Conservation (phyloP, 1,140 invertebrate species). For the Leguminivora glycinivorella region DNA sequence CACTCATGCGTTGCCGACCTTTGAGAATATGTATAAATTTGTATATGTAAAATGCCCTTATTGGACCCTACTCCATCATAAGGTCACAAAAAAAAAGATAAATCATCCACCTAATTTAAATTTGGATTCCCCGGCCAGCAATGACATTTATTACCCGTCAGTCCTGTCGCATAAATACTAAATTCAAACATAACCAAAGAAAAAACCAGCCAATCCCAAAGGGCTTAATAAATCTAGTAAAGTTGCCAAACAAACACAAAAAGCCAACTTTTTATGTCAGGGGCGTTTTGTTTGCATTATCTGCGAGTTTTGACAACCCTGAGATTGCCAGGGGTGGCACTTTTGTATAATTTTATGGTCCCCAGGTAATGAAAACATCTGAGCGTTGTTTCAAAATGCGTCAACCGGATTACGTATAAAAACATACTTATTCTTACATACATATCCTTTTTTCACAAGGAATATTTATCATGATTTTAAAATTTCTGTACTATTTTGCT, state of each 20-base stretch:
- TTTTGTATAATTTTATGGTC: constrained; percentile 7
- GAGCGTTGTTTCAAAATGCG: neutral
- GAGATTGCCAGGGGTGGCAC: constrained; percentile 12
- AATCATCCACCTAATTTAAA: neutral
- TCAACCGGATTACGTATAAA: neutral
- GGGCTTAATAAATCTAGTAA: constrained; percentile 12
- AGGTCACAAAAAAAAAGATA: constrained; percentile 20
- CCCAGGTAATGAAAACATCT: neutral
- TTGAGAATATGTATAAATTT: no score
- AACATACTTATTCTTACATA: neutral
- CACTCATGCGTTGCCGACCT: no score
- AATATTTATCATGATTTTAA: no score
- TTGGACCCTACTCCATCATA: neutral
- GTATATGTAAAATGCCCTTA: no score
- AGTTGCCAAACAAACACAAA: constrained; percentile 11
- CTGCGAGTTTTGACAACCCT: constrained; percentile 22
- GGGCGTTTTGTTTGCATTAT: constrained; percentile 9
- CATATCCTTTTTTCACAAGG: no score
- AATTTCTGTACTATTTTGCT: no score
- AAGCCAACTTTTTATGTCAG: neutral
- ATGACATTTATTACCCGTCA: neutral
- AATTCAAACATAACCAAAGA: neutral
- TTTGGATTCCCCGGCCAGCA: neutral
- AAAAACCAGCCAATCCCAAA: neutral
- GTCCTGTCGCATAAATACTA: neutral